Base-by-base conservation (phyloP, 37 sponge, comb jelly and placozoan species). In the Chondrilla cf. caribensis region DNA sequence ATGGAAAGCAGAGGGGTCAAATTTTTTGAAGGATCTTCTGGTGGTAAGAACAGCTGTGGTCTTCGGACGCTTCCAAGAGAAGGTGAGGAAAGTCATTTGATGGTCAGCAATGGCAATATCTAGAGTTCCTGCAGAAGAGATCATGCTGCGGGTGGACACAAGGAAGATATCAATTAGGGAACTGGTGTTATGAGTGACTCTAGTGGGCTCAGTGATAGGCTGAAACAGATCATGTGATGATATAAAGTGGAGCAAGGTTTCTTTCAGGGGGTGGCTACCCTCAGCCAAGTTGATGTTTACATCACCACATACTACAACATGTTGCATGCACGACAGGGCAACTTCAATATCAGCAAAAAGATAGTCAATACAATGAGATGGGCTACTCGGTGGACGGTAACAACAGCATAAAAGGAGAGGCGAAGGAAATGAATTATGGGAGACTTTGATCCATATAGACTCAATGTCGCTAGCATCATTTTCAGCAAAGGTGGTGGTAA, bases 271-370 rank as follows among this genome's bases (percentile, higher is more conserved):
- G 21, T 38, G 2, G 3, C 6, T 36, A 14, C 25, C 25, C 2
- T 39, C 22, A 38, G 41, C n/a, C 7, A 73, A 8, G 42, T 73
- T 24, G 2, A 73, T 14, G 40, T 73, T 73, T 1, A 73, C 0
- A 22, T 73, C 43, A 73, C 76, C 76, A 73, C 76, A 73, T 2
- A 7, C 76, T 22, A 73, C 24, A 35, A 73, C 43, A 40, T 40
- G 21, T 37, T 40, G 36, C 43, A 19, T 73, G 1, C 8, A 24
- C 22, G 43, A 8, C 0, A 73, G 43, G 0, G 14, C 14, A 1
- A 0, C 7, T 38, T 73, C 76, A 73, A 73, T 73, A 4, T 40
- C 1, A 2, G 17, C 2, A 39, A 35, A 73, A 17, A 73, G 2
- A 42, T 18, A 1, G 43, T 73, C 43, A 73, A 73, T 2, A 42